Conservation (phyloP, 2,113 vertebrate genomes). For the Pionites leucogaster region DNA sequence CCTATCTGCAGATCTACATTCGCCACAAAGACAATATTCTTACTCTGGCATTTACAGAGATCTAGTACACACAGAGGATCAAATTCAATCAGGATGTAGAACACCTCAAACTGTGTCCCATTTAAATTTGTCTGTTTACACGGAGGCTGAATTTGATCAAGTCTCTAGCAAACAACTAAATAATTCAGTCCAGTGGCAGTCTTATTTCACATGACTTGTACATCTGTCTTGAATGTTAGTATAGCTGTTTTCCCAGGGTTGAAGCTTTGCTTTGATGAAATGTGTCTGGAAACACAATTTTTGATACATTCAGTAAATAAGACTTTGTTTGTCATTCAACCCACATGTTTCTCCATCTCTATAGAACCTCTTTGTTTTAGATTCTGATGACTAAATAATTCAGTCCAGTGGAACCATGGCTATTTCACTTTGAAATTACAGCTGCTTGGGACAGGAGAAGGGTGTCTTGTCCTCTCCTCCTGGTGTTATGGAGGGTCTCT, state of each 20-base stretch:
- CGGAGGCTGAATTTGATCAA: slow-evolving; percentile 27
- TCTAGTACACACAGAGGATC: not conserved
- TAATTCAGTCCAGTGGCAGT: slow-evolving; percentile 57
- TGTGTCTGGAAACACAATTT: slow-evolving; percentile 59
- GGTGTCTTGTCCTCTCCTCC: slow-evolving; percentile 29
- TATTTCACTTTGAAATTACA: slow-evolving; percentile 40
- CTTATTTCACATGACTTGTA: slow-evolving; percentile 55
- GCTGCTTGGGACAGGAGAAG: slow-evolving; percentile 41
- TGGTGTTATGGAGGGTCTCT: not conserved
- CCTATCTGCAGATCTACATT: not conserved
- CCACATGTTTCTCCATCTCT: slow-evolving; percentile 8
- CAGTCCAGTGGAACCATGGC: slow-evolving; percentile 10
- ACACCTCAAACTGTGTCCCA: slow-evolving; percentile 10
- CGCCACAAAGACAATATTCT: not conserved
- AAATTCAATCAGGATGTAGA: slow-evolving; percentile 10
- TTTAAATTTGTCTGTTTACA: slow-evolving; percentile 45
- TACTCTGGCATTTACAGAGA: slow-evolving; percentile 1
- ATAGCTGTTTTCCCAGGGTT: slow-evolving; percentile 21
- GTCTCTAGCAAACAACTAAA: slow-evolving; percentile 55
- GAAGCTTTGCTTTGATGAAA: slow-evolving; percentile 50
- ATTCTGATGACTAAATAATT: slow-evolving; percentile 45
- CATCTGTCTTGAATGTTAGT: slow-evolving; percentile 44
- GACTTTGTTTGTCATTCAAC: slow-evolving; percentile 43
- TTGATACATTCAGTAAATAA: slow-evolving; percentile 57
- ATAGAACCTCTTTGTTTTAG: slow-evolving; percentile 46